These are phyloP conservation scores for Ammospiza nelsoni DNA, from an alignment of 2,113 vertebrate species.

Conservation along the genomic window DNA sequence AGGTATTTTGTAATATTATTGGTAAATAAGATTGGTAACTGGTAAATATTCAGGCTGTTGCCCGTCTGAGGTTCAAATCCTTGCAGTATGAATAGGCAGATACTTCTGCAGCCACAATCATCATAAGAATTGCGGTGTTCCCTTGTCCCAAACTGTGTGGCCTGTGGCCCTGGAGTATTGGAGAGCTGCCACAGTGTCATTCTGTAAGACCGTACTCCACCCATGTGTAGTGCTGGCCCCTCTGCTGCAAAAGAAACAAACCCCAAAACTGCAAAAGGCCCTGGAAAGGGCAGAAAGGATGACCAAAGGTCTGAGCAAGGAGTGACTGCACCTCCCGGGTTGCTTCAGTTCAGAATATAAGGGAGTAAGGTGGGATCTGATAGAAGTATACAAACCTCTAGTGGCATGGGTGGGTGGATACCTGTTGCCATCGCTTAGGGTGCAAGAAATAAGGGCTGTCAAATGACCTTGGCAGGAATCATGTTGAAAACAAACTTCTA, in stretches of 20 bases:
- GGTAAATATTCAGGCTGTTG: background rate
- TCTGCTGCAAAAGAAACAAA: background rate
- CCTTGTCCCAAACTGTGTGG: background rate
- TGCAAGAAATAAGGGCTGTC: background rate
- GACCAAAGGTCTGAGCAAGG: background rate
- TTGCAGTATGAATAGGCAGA: background rate
- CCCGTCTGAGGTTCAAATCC: background rate
- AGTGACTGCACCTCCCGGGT: background rate
- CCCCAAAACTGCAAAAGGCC: background rate
- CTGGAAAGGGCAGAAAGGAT: background rate
- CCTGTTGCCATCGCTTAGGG: background rate
- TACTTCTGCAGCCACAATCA: background rate
- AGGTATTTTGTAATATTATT: background rate
- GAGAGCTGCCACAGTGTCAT: background rate
- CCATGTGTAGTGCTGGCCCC: background rate
- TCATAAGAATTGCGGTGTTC: background rate
- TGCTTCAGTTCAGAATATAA: background rate
- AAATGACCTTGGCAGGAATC: background rate
- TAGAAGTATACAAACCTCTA: background rate
- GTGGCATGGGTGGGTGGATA: accelerated
- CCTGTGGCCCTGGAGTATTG: background rate
- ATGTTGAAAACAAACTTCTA: background rate
- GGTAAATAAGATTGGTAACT: background rate
- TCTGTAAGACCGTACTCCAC: background rate
- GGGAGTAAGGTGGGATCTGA: background rate